Base-by-base conservation (phyloP, 2,113 vertebrate species). In the Acanthisitta chloris region DNA sequence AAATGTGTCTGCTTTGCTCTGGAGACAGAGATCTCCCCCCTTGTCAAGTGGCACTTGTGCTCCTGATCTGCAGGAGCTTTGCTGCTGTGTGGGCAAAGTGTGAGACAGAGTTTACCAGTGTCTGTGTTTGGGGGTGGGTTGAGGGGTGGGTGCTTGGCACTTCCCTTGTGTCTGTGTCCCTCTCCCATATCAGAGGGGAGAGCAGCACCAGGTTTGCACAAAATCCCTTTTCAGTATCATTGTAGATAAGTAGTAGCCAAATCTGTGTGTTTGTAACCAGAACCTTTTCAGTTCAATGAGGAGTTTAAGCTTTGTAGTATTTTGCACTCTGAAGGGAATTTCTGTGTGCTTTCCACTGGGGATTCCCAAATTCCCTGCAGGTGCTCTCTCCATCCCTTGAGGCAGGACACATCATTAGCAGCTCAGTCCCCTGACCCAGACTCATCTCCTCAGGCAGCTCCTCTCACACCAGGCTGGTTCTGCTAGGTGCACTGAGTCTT, bases 91-190 rank as follows among this genome's bases (percentile, higher is more conserved):
- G 1, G 51, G 55, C 40, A 33, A 40, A 48, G 62, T 46, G 28
- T 0, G 6, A 9, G 23, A 6, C 9, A 3, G 31, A 24, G 26
- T 16, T 52, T 17, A 8, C n/a, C 34, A 4, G 31, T 14, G 51
- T 28, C 59, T 43, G 33, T 1, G 1, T 10, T 33, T 71, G 31
- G 0, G 17, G 26, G 36, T 38, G 66, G 36, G 38, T 13, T 0
- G 0, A 29, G 54, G 18, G 46, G 6, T 13, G 25, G 0, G 0
- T 9, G 24, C 20, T 40, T 20, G 48, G 31, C 8, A 4, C 52
- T 40, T 16, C 45, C 49, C 42, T 67, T 66, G 24, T 18, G 45
- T 34, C 33, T 67, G 42, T 46, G 43, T 6, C 43, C 4, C 31
- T 46, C 12, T 21, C 33, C 42, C 2, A 1, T 12, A 12, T 54